Conservation (phyloP, 2,888 invertebrate genomes). For the Synergus umbraculus region DNA sequence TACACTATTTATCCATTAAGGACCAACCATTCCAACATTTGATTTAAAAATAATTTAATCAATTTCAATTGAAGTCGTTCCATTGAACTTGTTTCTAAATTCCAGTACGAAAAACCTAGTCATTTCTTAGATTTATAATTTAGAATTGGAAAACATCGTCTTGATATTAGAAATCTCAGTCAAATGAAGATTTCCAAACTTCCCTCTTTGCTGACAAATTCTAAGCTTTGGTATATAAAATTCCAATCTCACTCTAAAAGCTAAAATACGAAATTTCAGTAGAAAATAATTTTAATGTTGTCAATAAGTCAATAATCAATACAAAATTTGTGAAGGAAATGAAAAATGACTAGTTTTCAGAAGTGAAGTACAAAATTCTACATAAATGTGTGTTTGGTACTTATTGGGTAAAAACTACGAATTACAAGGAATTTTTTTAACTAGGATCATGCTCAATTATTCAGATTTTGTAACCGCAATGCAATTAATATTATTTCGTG, state of each 20-base stretch:
- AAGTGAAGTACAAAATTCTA: not conserved
- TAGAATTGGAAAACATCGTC: no score
- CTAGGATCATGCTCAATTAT: not conserved
- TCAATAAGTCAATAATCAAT: not conserved
- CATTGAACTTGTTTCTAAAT: not conserved
- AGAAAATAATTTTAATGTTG: not conserved
- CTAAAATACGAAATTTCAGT: not conserved
- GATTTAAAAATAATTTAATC: not conserved
- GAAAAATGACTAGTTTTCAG: not conserved
- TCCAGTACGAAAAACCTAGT: not conserved
- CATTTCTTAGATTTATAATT: not conserved
- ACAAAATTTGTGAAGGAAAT: not conserved
- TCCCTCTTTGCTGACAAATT: not conserved
- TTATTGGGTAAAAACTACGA: slow-evolving; percentile 3
- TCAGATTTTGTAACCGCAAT: not conserved
- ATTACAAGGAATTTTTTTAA: not conserved
- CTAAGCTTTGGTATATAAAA: not conserved
- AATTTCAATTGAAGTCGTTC: not conserved
- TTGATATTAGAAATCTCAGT: no score
- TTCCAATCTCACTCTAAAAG: not conserved
- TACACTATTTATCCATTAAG: slow-evolving; percentile 39
- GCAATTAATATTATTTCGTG: not conserved
- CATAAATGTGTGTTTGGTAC: not conserved
- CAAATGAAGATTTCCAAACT: not conserved
- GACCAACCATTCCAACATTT: not conserved